Conservation (phyloP, 2,797 vertebrate species). For the Cichlasoma orientale region DNA sequence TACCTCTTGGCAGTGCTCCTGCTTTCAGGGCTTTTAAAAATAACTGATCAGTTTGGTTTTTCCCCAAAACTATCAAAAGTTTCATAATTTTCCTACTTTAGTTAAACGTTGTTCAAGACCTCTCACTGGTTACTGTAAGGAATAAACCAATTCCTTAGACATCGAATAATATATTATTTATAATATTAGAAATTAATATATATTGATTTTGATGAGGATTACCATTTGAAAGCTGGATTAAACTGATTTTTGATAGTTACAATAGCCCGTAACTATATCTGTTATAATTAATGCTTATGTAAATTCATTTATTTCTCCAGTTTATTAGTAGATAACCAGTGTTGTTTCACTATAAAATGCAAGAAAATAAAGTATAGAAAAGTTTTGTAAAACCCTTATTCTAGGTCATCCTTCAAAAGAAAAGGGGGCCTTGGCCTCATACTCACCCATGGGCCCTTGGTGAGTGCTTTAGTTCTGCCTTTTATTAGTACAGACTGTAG, state of each 20-base stretch:
- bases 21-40: background rate
- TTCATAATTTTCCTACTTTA: background rate
- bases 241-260: background rate
- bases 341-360: background rate
- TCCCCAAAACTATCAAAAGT: background rate
- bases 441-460: background rate
- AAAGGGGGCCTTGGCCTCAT: background rate
- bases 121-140: no score
- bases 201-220: background rate
- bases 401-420: background rate
- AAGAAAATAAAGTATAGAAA: no score
- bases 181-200: background rate
- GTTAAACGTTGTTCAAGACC: no score
- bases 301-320: background rate
- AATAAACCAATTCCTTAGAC: no score
- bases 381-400: background rate
- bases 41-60: background rate
- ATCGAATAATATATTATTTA: background rate
- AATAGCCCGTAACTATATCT: background rate
- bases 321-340: background rate
- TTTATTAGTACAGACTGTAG: background rate
- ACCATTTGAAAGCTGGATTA: background rate
- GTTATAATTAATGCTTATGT: background rate
- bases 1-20: background rate
- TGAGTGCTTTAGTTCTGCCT: background rate